phyloP scores from a whole-genome alignment of 2,797 vertebrate species.

The Strix occidentalis region DNA sequence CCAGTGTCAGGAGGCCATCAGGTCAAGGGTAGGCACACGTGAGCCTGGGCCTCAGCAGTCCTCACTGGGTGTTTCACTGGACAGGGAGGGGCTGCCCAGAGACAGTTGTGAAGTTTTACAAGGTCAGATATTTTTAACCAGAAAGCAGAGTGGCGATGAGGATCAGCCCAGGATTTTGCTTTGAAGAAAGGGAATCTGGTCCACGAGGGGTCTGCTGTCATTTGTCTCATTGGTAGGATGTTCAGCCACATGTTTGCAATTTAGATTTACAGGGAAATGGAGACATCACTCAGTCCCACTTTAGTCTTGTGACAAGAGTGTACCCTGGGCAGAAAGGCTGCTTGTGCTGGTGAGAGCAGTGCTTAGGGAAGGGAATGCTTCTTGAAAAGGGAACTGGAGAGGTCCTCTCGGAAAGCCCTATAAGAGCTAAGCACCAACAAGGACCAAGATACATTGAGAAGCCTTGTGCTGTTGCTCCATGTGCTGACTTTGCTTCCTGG shows the following conservation, averaged over 20 bases:
- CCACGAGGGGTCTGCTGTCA: background rate
- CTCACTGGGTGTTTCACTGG: background rate
- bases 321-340: background rate
- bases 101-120: background rate
- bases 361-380: background rate
- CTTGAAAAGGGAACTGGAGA: background rate
- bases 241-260: background rate
- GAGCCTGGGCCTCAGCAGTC: background rate
- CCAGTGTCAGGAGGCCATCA: background rate
- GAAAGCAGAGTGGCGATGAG: background rate
- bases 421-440: background rate
- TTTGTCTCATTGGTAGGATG: background rate
- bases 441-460: background rate
- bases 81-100: background rate
- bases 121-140: slow-evolving; percentile 11
- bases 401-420: background rate
- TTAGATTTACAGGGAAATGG: background rate
- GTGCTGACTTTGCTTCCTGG: background rate
- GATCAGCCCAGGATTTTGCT: background rate
- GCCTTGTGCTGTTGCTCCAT: background rate
- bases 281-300: background rate
- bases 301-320: background rate
- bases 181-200: background rate
- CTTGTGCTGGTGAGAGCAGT: background rate
- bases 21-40: background rate